Evolutionary conservation across 1,140 invertebrate genomes (phyloP), one percentile per base, ranked within the genome.

Genomic region (honey bee (Apis mellifera)): DNA sequence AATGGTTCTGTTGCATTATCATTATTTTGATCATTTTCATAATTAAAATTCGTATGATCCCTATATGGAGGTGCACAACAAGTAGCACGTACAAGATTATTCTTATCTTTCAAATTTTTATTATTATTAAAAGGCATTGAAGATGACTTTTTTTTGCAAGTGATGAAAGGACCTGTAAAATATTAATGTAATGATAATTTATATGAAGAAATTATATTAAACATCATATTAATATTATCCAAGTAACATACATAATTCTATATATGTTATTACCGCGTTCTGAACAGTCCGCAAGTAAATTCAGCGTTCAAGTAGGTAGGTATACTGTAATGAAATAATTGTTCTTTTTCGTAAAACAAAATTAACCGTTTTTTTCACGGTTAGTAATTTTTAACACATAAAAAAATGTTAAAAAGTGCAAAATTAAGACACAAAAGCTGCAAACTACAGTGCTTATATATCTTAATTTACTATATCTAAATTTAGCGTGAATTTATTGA

Each of bases 51-150:
- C 15, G 75, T 57, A 8, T 62, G 69, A 19, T 90, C 66, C 89
- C 89, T 90, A 75, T 9, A 15, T 2, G 86, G 86, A 19, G 65
- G 59, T 9, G 79, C 23, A 32, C 80, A 83, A 62, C 80, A 78
- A 42, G 78, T 78, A 52, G 90, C 89, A 21, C 64, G 57, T 1
- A 90, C 90, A 60, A 91, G 84, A 73, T 77, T 89, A 78, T 90
- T 90, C 65, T 84, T 90, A 54, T 89, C 88, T 48, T 85, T 89
- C 0, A 83, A 23, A 26, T 83, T 89, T 62, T 86, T 85, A 42
- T 90, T 90, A 32, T 90, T 89, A 21, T 76, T 87, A 9, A 55
- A 82, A 26, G 75, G 66, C 42, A 83, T 66, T 4, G 42, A 11
- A 2, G 21, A 9, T 23, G 23, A 17, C 1, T 2, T 2, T 17